These are phyloP conservation scores for Rhyacichthys aspro DNA, from an alignment of 2,797 vertebrate species.

Conservation along the genomic window DNA sequence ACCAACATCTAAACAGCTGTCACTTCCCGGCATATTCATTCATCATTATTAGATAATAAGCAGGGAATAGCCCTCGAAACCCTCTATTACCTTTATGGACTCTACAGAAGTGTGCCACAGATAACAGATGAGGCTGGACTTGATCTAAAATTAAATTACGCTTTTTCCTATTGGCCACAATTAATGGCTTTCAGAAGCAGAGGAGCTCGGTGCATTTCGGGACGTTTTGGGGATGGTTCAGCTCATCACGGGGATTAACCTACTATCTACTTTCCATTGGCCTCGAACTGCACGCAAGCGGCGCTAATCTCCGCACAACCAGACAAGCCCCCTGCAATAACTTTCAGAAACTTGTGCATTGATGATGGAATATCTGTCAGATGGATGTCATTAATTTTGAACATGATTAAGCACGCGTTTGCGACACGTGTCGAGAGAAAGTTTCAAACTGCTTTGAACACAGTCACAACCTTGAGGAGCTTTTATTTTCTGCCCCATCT, in stretches of 20 bases:
- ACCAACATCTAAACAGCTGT: constrained; percentile 81
- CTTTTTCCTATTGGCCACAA: constrained; percentile 71
- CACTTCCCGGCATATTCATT: constrained; percentile 79
- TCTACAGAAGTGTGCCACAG: constrained; percentile 69
- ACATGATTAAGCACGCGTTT: constrained; percentile 74
- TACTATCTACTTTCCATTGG: constrained; percentile 64
- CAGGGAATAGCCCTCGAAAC: constrained; percentile 76
- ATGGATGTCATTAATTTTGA: constrained; percentile 70
- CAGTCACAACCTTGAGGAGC: constrained; percentile 19
- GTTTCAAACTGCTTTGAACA: constrained; percentile 52
- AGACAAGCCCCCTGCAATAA: constrained; percentile 70
- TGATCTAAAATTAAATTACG: constrained; percentile 73
- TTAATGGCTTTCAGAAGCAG: constrained; percentile 74
- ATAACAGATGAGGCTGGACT: constrained; percentile 78
- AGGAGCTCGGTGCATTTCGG: constrained; percentile 62
- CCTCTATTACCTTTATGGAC: constrained; percentile 78
- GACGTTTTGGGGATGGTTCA: constrained; percentile 64
- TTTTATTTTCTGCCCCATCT: constrained; percentile 12
- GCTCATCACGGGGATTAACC: constrained; percentile 71
- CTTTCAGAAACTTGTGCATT: constrained; percentile 72
- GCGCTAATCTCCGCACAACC: constrained; percentile 75
- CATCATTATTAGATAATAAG: constrained; percentile 86
- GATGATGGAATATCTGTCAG: constrained; percentile 82
- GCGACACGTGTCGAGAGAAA: constrained; percentile 66
- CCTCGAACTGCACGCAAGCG: constrained; percentile 61